These are phyloP conservation scores for Raja brachyura DNA, from an alignment of 2,113 vertebrate species.

Conservation along the genomic window DNA sequence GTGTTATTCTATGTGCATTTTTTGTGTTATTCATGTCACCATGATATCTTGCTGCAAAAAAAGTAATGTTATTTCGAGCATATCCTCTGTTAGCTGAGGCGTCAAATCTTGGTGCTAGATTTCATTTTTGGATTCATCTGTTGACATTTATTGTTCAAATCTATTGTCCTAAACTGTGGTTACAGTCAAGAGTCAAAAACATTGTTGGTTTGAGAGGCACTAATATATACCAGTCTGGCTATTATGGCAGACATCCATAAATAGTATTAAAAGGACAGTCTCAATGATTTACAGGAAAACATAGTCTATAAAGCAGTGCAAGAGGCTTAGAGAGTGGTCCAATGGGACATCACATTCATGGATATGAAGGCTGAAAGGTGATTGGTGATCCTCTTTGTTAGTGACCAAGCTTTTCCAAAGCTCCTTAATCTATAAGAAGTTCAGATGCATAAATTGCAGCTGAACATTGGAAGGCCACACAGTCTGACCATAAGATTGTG, in stretches of 20 bases:
- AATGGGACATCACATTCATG: not conserved
- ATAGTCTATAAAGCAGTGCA: not conserved
- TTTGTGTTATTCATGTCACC: not conserved
- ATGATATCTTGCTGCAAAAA: not conserved
- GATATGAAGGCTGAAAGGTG: not conserved
- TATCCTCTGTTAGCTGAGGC: not conserved
- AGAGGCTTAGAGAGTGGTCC: not conserved
- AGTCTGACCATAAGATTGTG: not conserved
- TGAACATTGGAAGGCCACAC: not conserved
- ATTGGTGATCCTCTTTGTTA: not conserved
- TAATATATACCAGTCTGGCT: too few species aligned
- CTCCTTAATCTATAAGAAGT: not conserved
- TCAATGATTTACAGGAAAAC: not conserved
- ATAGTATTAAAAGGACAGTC: not conserved
- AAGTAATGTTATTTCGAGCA: not conserved
- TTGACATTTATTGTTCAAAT: too few species aligned
- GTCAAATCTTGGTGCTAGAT: too few species aligned
- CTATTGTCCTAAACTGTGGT: too few species aligned
- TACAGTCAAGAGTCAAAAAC: too few species aligned
- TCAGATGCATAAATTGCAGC: not conserved
- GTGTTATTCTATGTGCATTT: not conserved
- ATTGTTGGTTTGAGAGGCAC: too few species aligned
- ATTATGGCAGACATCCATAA: too few species aligned
- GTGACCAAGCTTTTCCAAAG: not conserved
- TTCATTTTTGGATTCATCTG: not conserved